Base-by-base conservation (phyloP, 2,888 invertebrate genomes). In the Hydrotaea cyrtoneurina region DNA sequence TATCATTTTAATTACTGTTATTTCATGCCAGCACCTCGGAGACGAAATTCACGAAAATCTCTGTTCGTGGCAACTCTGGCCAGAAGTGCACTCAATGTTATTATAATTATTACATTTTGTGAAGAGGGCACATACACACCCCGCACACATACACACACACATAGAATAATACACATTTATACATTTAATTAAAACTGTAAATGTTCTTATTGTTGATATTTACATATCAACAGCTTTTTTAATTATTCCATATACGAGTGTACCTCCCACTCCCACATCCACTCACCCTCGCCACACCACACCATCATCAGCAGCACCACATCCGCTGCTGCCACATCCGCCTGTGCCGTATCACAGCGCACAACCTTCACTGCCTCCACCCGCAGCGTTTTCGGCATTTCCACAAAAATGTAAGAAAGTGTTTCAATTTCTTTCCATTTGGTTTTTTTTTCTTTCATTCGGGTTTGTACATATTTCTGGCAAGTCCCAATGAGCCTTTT, bases 201-300 rank as follows among this genome's bases (percentile, higher is more conserved):
- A 66, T 66, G 43, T 66, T 66, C 66, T 66, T 66, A 66, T 66
- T 66, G 66, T 66, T 66, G 66, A 66, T 66, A 66, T 66, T 66
- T 66, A 66, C 66, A 66, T 66, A 43, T 66, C 66, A 66, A 66
- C 66, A 66, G 19, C 66, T 66, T 64, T 64, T 66, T 66, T 66
- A 66, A 66, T 66, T 66, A 43, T 66, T 66, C 43, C 66, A 66
- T 39, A 64, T 43, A 64, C 36, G 39, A 64, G 19, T 66, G 17
- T 43, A 23, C 26, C 59, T 21, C 19, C 11, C 13, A 4, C 31
- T 10, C 57, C 19, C 23, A 23, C 57, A 10, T 7, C 2, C 21
- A 8, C 23, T 43, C 43, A 10, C 15, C 2, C 7, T 11, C 23
- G 19, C 43, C 19, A 66, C 43, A 43, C 2, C 21, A 19, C 17